These are phyloP conservation scores for Protaetia brevitarsis DNA, from an alignment of 1,140 invertebrate genomes.

Conservation along the genomic window DNA sequence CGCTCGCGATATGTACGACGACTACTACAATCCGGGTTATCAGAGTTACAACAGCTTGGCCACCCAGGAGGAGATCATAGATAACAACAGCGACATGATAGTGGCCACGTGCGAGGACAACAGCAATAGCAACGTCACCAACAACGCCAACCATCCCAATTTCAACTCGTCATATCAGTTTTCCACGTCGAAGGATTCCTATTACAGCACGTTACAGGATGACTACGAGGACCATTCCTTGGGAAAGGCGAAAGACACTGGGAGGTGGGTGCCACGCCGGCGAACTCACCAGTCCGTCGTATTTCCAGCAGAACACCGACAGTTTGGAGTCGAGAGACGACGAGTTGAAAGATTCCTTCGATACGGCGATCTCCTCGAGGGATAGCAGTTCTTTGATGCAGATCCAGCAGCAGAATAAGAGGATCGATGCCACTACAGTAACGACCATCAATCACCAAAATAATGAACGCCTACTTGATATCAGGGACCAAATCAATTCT, in stretches of 20 bases:
- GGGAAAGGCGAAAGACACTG: conserved; percentile 42
- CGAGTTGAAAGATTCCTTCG: conserved; percentile 58
- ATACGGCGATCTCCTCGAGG: conserved; percentile 56
- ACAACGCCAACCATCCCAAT: conserved; percentile 26
- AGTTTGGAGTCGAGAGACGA: conserved; percentile 58
- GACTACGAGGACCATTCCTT: conserved; percentile 46
- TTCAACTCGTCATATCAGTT: conserved; percentile 7
- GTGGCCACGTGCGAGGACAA: background rate
- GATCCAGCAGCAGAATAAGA: background rate
- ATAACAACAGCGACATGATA: background rate
- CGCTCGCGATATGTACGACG: conserved; percentile 59
- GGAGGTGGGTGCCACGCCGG: conserved; percentile 41
- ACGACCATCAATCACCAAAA: background rate
- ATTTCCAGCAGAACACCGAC: conserved; percentile 54
- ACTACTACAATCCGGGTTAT: conserved; percentile 69
- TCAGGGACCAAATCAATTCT: background rate
- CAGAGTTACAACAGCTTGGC: conserved; percentile 53
- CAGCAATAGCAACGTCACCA: conserved; percentile 21
- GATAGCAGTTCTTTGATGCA: conserved; percentile 49
- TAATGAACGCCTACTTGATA: background rate
- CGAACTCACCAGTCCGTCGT: conserved; percentile 44
- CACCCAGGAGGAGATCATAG: conserved; percentile 35
- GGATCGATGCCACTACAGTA: background rate
- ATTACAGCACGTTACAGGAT: conserved; percentile 37
- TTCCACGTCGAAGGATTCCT: conserved; percentile 40